Evolutionary conservation across 1,140 invertebrate genomes (phyloP).

Genomic region (Meloidogyne floridensis): DNA sequence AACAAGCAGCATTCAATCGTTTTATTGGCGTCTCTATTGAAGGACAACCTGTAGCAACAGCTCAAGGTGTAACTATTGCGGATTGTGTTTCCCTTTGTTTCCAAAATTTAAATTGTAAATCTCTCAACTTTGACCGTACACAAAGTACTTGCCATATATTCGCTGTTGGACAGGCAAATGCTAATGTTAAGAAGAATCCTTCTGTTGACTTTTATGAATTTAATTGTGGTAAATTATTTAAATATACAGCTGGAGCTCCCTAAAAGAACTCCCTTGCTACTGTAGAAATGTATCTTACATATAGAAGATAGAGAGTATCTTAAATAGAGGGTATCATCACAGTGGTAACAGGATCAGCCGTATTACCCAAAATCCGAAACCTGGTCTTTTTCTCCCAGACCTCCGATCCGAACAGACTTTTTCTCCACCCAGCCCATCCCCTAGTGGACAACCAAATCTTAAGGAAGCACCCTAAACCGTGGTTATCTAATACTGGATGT

Average conservation of each 20-base stretch:
- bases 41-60: slow-evolving; percentile 62
- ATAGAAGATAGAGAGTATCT: too few species aligned
- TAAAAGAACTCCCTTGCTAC: too few species aligned
- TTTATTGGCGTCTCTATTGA: slow-evolving; percentile 64
- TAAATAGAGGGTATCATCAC: too few species aligned
- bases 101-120: slow-evolving; percentile 66
- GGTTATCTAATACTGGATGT: too few species aligned
- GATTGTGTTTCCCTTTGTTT: slow-evolving; percentile 66
- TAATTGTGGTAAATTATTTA: slow-evolving; percentile 59
- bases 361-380: too few species aligned
- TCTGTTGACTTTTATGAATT: slow-evolving; percentile 65
- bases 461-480: too few species aligned
- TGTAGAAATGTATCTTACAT: neutral
- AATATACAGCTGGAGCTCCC: neutral
- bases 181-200: slow-evolving; percentile 64
- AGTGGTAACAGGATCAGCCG: too few species aligned
- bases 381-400: too few species aligned
- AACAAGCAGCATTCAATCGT: slow-evolving; percentile 65
- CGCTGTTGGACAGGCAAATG: slow-evolving; percentile 56
- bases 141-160: slow-evolving; percentile 64
- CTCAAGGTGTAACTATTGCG: slow-evolving; percentile 64
- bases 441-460: too few species aligned
- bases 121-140: slow-evolving; percentile 66
- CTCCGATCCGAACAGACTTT: too few species aligned
- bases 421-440: too few species aligned